These are phyloP conservation scores for Amphiprion percula DNA, from an alignment of 2,113 vertebrate genomes.

Conservation along the genomic window DNA sequence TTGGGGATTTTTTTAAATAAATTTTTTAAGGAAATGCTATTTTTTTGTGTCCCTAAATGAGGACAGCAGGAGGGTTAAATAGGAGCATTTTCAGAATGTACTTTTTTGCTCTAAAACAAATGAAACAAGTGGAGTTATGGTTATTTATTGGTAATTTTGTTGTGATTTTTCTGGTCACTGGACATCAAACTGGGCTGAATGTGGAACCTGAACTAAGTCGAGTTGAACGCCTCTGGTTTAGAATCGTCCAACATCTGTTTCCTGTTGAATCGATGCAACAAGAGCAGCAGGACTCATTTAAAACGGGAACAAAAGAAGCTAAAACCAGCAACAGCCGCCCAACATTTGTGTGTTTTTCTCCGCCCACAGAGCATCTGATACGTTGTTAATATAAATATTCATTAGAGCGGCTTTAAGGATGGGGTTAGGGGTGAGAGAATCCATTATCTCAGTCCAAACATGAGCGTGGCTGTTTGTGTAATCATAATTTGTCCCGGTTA, in stretches of 20 bases:
- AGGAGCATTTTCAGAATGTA: too few relatives aligned
- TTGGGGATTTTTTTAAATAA: too few relatives aligned
- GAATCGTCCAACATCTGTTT: neutral
- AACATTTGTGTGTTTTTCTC: neutral
- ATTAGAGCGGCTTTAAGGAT: conserved; percentile 6
- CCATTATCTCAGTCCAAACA: conserved; percentile 10
- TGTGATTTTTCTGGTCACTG: too few relatives aligned
- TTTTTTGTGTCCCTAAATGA: too few relatives aligned
- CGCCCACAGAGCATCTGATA: neutral
- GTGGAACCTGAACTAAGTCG: too few relatives aligned
- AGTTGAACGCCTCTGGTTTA: too few relatives aligned
- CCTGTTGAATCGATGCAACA: neutral
- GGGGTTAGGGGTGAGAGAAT: conserved; percentile 18
- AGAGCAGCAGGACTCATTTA: neutral
- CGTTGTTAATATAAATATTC: conserved; percentile 9
- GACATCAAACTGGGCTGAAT: too few relatives aligned
- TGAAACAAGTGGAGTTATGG: too few relatives aligned
- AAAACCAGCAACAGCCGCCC: neutral
- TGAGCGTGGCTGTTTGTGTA: neutral
- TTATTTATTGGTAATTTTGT: too few relatives aligned
- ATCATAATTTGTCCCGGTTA: conserved; percentile 3
- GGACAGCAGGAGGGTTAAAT: too few relatives aligned
- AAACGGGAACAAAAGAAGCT: neutral
- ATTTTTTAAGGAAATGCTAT: too few relatives aligned
- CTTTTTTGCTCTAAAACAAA: too few relatives aligned